Conservation (phyloP, 2,797 vertebrate genomes). For the Macroramphosus scolopax region DNA sequence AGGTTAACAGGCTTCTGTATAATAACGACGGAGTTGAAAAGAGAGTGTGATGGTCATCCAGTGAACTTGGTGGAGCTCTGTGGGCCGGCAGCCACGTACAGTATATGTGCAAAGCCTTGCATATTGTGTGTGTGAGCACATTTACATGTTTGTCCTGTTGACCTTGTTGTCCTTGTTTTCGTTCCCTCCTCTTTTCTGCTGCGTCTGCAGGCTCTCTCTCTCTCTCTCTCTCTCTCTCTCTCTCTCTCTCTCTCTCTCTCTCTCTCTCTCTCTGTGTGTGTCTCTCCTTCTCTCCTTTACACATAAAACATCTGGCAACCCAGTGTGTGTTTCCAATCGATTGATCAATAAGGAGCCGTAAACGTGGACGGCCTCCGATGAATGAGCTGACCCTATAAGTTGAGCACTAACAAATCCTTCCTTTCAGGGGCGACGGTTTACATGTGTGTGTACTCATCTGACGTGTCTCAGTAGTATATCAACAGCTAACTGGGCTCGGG, state of each 20-base stretch:
- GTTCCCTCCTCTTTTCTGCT: slow-evolving; percentile 1
- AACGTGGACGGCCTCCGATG: slow-evolving; percentile 36
- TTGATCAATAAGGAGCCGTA: slow-evolving; percentile 44
- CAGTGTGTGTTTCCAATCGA: slow-evolving; percentile 14
- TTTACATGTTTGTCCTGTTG: slow-evolving; percentile 16
- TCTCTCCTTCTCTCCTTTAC: background rate
- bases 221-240: slow-evolving; percentile 5
- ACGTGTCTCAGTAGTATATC: slow-evolving; percentile 14
- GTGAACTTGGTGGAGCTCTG: slow-evolving; percentile 24
- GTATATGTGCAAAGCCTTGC: background rate
- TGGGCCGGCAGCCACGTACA: slow-evolving; percentile 23
- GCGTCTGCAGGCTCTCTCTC: slow-evolving; percentile 5
- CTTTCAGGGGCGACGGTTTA: slow-evolving; percentile 11
- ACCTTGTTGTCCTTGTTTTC: slow-evolving; percentile 13
- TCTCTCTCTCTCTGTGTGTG: slow-evolving; percentile 1
- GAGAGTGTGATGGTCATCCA: slow-evolving; percentile 30
- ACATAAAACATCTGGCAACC: slow-evolving; percentile 18
- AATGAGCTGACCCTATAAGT: slow-evolving; percentile 9
- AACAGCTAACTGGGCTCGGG: slow-evolving; percentile 18
- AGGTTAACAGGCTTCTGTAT: slow-evolving; percentile 47
- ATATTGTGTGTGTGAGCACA: slow-evolving; percentile 4
- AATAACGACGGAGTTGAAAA: slow-evolving; percentile 50
- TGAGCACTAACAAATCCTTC: background rate
- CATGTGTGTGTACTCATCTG: slow-evolving; percentile 14
- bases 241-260: slow-evolving; percentile 1